Conservation (phyloP, 1,140 invertebrate species). For the Saccostrea cuccullata region DNA sequence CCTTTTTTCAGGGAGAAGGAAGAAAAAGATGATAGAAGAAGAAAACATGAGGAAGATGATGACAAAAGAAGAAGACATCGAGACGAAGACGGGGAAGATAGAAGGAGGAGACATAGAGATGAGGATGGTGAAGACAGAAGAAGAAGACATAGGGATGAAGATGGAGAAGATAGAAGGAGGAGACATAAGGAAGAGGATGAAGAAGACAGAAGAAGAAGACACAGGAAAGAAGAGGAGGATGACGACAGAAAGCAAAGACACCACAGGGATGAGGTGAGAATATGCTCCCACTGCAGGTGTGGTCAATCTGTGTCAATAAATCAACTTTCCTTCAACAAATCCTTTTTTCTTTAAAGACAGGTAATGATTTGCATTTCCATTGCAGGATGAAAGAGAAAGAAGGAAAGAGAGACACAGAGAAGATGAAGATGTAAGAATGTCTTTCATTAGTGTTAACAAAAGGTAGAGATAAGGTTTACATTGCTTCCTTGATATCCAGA, state of each 20-base stretch:
- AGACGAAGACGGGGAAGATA: conserved; percentile 19
- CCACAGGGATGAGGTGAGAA: neutral
- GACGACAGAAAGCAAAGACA: neutral
- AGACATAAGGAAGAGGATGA: conserved; percentile 29
- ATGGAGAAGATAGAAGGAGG: conserved; percentile 37
- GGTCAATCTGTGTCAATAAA: too few species aligned
- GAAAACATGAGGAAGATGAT: conserved; percentile 23
- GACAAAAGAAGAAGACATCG: neutral
- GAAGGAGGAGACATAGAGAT: conserved; percentile 36
- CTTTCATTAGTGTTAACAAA: neutral
- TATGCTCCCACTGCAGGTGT: neutral
- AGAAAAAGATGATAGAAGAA: conserved; percentile 31
- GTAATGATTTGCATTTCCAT: neutral
- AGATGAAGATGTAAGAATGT: conserved; percentile 18
- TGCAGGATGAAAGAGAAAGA: conserved; percentile 46
- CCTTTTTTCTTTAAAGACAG: too few species aligned
- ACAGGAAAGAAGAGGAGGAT: conserved; percentile 38
- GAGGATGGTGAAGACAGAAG: conserved; percentile 30
- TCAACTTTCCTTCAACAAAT: too few species aligned
- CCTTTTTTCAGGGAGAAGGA: neutral
- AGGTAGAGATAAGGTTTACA: neutral
- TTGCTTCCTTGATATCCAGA: neutral
- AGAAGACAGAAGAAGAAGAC: conserved; percentile 13
- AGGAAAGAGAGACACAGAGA: conserved; percentile 42
- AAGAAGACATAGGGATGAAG: conserved; percentile 24